Evolutionary conservation across 2,113 vertebrate species (phyloP).

Genomic region (Melospiza melodia): DNA sequence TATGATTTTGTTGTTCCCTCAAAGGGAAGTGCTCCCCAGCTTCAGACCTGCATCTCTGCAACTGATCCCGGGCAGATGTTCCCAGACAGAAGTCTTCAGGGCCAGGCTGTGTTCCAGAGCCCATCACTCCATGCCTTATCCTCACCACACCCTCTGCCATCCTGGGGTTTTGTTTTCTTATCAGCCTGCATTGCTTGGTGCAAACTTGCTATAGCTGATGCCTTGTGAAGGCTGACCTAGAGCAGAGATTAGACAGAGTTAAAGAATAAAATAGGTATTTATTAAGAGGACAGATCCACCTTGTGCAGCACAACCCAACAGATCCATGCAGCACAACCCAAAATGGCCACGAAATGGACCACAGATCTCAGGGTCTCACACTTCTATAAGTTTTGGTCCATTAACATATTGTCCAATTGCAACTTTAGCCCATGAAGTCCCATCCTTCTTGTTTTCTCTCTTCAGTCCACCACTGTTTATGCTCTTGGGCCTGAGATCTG

Average conservation of each 20-base stretch:
- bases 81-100: neutral
- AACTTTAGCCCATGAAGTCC: neutral
- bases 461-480: neutral
- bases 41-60: neutral
- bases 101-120: neutral
- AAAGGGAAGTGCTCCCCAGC: neutral
- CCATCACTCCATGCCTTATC: neutral
- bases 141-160: neutral
- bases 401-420: neutral
- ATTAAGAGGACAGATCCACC: neutral
- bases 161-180: neutral
- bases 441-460: neutral
- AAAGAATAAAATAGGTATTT: neutral
- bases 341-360: neutral
- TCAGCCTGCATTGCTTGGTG: neutral
- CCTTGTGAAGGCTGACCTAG: neutral
- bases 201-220: neutral
- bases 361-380: neutral
- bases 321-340: neutral
- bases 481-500: neutral
- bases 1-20: neutral
- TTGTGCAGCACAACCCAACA: neutral
- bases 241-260: neutral
- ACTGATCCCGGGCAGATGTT: neutral
- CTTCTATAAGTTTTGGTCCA: neutral